Evolutionary conservation across 2,113 vertebrate species (phyloP).

Genomic region (Chiloscyllium plagiosum): DNA sequence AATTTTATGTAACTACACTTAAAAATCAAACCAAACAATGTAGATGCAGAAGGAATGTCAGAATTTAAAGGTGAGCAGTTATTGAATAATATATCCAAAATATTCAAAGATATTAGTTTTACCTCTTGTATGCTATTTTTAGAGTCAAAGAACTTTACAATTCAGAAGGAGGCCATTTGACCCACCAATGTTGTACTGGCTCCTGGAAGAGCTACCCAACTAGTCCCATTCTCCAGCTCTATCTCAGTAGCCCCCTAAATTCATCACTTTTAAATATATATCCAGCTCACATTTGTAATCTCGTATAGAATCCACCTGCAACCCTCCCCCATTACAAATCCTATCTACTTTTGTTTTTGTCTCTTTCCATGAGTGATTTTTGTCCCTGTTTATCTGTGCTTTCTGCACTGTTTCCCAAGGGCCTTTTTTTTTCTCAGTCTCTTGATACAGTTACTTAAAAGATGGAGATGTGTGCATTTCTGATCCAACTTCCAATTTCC

Average conservation of each 20-base stretch:
- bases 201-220: too few relatives aligned
- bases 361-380: background rate
- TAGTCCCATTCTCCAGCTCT: too few relatives aligned
- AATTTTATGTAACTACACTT: background rate
- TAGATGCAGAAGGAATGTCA: background rate
- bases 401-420: background rate
- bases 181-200: too few relatives aligned
- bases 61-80: background rate
- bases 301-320: too few relatives aligned
- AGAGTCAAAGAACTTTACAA: too few relatives aligned
- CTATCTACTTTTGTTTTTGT: background rate
- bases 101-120: background rate
- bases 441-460: background rate
- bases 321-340: too few relatives aligned
- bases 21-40: background rate
- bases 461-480: background rate
- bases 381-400: background rate
- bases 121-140: background rate
- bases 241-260: too few relatives aligned
- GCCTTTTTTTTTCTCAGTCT: background rate
- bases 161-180: too few relatives aligned
- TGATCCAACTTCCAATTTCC: background rate
- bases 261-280: too few relatives aligned
- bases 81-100: background rate
- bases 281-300: too few relatives aligned